phyloP scores from a whole-genome alignment of 1,140 invertebrate genomes.

The Drosophila erecta region DNA sequence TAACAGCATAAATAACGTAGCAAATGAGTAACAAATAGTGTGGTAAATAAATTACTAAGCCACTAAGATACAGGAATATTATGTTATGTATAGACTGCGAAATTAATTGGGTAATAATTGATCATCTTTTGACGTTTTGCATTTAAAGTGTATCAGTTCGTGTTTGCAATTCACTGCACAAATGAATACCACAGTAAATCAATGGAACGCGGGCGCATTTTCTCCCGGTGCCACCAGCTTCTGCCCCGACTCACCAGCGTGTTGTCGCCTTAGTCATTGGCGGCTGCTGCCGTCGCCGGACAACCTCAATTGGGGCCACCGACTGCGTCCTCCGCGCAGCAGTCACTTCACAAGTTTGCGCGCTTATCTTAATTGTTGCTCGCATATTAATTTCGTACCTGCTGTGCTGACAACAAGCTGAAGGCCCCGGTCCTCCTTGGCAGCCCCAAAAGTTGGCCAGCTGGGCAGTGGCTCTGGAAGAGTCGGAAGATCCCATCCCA shows the following conservation, averaged over 20 bases:
- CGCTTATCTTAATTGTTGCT: conserved; percentile 84
- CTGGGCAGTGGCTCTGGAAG: conserved; percentile 16
- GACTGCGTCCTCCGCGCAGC: conserved; percentile 63
- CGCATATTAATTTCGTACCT: conserved; percentile 84
- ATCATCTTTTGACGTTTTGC: no score
- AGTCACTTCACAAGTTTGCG: conserved; percentile 78
- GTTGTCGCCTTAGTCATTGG: conserved; percentile 70
- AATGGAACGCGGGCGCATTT: not conserved
- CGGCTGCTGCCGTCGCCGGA: conserved; percentile 32
- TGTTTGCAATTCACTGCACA: no score
- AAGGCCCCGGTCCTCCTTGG: not conserved
- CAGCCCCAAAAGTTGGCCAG: not conserved
- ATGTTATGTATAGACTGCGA: no score
- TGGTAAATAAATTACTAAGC: no score
- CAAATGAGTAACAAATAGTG: no score
- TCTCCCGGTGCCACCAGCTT: conserved; percentile 13
- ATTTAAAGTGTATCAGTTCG: not conserved
- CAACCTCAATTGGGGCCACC: conserved; percentile 56
- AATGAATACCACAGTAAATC: no score
- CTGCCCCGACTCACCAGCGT: conserved; percentile 35
- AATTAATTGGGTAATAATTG: no score
- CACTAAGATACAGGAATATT: no score
- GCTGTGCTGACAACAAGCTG: conserved; percentile 71
- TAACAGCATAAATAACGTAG: no score
- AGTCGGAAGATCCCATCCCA: not conserved